Conservation (phyloP, 2,113 vertebrate genomes). For the Actenoides lindsayi region DNA sequence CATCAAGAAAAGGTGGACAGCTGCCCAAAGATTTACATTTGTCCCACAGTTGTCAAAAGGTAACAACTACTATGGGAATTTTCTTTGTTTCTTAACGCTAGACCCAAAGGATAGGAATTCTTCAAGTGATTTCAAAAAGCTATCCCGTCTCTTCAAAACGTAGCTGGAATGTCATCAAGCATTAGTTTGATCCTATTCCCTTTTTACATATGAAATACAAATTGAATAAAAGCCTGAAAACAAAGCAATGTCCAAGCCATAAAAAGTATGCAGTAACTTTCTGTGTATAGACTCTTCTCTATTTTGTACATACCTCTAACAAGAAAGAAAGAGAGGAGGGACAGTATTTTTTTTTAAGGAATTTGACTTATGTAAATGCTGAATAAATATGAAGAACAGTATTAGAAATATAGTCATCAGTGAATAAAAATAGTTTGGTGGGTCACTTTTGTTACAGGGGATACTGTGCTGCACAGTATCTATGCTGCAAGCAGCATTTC, state of each 20-base stretch:
- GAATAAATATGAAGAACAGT: neutral
- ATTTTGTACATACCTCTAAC: neutral
- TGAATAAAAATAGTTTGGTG: neutral
- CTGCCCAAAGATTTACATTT: neutral
- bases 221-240: neutral
- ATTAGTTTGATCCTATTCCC: neutral
- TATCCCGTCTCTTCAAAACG: neutral
- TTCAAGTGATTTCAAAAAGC: neutral
- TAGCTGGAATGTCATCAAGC: neutral
- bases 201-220: neutral
- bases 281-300: neutral
- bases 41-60: neutral
- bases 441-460: neutral
- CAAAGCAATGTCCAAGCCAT: neutral
- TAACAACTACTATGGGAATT: neutral
- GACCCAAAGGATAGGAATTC: neutral
- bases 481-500: neutral
- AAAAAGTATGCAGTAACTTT: neutral
- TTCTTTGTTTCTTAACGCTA: neutral
- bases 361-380: neutral
- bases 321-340: neutral
- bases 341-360: neutral
- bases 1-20: neutral
- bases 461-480: neutral
- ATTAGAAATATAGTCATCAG: neutral